Conservation (phyloP, 2,113 vertebrate species). For the Dasyprocta punctata region DNA sequence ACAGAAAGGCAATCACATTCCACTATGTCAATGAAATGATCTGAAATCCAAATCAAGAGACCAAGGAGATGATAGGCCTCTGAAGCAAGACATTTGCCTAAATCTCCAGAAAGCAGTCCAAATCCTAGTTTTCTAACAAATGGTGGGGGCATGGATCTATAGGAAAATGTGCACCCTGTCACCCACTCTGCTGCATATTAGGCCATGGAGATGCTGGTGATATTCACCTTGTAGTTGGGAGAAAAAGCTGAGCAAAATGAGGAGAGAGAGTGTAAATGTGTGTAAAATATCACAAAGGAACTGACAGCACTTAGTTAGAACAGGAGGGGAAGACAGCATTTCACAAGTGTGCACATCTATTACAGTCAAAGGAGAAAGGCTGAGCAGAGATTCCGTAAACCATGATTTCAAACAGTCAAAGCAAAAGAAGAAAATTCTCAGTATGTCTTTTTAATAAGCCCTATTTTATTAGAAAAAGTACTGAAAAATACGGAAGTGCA, state of each 20-base stretch:
- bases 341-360: neutral
- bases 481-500: neutral
- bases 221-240: neutral
- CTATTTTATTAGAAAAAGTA: neutral
- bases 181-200: neutral
- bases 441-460: neutral
- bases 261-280: neutral
- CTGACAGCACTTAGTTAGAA: neutral
- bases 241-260: neutral
- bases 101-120: neutral
- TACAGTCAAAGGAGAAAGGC: neutral
- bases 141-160: rapidly evolving
- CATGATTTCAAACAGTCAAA: neutral
- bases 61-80: too few species aligned
- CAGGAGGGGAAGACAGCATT: neutral
- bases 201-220: neutral
- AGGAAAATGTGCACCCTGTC: rapidly evolving
- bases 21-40: neutral
- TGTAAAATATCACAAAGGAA: neutral
- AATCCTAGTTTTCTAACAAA: neutral
- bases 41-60: rapidly evolving
- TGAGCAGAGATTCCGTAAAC: neutral
- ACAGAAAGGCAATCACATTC: neutral
- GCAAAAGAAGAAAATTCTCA: neutral
- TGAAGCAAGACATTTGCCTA: neutral